phyloP scores from a whole-genome alignment of 1,140 invertebrate genomes.

The Apis cerana region DNA sequence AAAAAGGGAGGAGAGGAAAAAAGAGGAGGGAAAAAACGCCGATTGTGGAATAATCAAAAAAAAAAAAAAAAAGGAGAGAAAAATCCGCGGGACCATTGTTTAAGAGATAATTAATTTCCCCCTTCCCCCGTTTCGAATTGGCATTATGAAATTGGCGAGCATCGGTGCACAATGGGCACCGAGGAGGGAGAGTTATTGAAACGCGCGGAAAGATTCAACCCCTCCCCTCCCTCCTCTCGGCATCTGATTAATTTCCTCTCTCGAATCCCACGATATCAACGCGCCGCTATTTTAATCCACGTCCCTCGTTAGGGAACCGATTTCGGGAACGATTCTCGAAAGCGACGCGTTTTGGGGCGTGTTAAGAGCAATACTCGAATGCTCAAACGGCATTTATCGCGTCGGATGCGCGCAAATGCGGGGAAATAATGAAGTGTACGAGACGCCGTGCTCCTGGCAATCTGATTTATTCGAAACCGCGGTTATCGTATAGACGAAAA shows the following conservation, averaged over 20 bases:
- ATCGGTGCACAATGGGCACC: slow-evolving; percentile 4
- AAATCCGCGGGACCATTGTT: slow-evolving; percentile 3
- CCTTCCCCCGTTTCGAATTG: slow-evolving; percentile 10
- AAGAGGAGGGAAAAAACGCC: background rate
- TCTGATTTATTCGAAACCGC: background rate
- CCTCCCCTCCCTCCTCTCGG: no score
- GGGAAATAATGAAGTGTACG: slow-evolving; percentile 24
- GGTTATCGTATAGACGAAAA: no score
- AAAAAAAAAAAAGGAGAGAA: background rate
- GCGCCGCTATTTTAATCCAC: background rate
- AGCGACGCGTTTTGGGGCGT: slow-evolving; percentile 16
- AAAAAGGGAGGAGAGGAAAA: no score
- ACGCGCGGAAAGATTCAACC: slow-evolving; percentile 23
- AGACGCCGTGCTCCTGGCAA: background rate
- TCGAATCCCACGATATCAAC: slow-evolving; percentile 2
- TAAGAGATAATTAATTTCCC: slow-evolving; percentile 15
- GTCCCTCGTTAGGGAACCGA: background rate
- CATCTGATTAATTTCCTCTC: slow-evolving; percentile 26
- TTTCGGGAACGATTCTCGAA: no score
- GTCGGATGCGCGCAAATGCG: background rate
- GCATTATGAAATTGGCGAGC: background rate
- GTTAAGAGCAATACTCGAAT: slow-evolving; percentile 12
- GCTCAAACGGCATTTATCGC: slow-evolving; percentile 8
- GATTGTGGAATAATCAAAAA: background rate
- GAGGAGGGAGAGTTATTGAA: slow-evolving; percentile 48